Percentiles rank a stretch among this genome's conserved stretches.
These are phyloP conservation scores for Agrochola lychnidis DNA, from an alignment of 2,888 invertebrate genomes.

Conservation along the genomic window DNA sequence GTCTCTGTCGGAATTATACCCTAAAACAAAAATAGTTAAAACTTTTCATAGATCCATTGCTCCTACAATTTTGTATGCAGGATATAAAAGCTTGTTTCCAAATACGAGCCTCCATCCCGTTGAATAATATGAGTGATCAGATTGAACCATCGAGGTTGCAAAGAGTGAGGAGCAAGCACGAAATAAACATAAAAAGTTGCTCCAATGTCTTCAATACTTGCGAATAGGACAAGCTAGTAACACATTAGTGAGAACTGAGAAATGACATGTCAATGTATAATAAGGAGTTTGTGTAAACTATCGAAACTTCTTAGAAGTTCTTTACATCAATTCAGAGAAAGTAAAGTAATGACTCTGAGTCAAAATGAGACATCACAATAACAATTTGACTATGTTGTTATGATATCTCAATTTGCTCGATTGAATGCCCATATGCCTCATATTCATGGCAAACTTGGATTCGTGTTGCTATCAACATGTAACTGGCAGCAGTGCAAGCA, in stretches of 20 bases:
- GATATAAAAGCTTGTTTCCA: slow-evolving; percentile 54
- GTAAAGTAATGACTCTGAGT: background rate
- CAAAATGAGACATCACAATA: background rate
- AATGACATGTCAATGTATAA: slow-evolving; percentile 34
- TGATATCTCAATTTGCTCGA: background rate
- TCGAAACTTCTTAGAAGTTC: background rate
- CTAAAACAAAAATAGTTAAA: background rate
- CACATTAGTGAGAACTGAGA: slow-evolving; percentile 28
- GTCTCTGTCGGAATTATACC: slow-evolving; percentile 4
- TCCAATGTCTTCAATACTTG: slow-evolving; percentile 49
- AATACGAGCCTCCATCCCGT: slow-evolving; percentile 38
- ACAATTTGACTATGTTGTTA: background rate
- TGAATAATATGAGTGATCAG: slow-evolving; percentile 48
- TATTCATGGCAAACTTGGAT: no score
- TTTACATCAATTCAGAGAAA: background rate
- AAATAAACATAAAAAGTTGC: slow-evolving; percentile 12
- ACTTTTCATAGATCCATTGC: slow-evolving; percentile 15
- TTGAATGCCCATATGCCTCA: background rate
- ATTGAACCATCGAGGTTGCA: slow-evolving; percentile 5
- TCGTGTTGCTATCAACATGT: background rate
- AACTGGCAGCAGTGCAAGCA: background rate
- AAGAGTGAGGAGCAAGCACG: slow-evolving; percentile 27
- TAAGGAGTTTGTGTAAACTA: background rate
- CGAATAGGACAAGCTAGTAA: slow-evolving; percentile 32
- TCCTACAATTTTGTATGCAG: slow-evolving; percentile 33